A percentile compares a stretch with the other conserved stretches of the same genome.
Evolutionary conservation across 1,140 invertebrate species (phyloP).

Genomic region (Carposina sasakii): DNA sequence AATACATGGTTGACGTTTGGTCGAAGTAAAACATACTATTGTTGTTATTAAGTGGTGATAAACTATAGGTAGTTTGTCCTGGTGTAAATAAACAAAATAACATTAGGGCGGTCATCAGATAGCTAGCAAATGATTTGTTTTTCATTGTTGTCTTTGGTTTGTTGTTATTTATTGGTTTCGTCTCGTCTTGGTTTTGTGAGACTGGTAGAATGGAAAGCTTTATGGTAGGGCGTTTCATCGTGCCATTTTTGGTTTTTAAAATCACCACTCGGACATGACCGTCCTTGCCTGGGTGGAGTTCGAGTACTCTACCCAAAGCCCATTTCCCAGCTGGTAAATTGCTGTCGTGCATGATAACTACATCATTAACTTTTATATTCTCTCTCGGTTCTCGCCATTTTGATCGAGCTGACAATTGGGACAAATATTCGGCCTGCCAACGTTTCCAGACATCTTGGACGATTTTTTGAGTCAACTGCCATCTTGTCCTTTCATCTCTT

Average conservation of each 20-base stretch:
- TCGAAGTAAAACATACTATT: conserved; percentile 12
- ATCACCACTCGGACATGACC: conserved; percentile 36
- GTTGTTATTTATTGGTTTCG: neutral
- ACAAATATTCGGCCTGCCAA: conserved; percentile 34
- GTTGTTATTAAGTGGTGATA: neutral
- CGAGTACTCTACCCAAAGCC: conserved; percentile 34
- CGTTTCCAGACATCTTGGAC: conserved; percentile 32
- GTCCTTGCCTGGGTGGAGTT: conserved; percentile 37
- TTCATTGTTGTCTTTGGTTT: neutral
- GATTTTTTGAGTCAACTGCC: conserved; percentile 14
- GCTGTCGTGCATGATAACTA: conserved; percentile 38
- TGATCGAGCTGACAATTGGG: conserved; percentile 16
- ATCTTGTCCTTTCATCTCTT: conserved; percentile 5
- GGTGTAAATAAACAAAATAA: neutral
- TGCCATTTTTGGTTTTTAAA: conserved; percentile 25
- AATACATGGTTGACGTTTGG: conserved; percentile 17
- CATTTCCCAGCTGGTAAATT: conserved; percentile 38
- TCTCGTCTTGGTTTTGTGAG: neutral
- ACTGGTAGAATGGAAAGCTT: conserved; percentile 2
- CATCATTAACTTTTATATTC: conserved; percentile 11
- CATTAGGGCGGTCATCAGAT: neutral
- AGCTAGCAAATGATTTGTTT: neutral
- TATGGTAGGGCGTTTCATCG: conserved; percentile 12
- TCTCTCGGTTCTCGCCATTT: conserved; percentile 24
- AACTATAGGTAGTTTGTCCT: neutral